Conservation (phyloP, 1,140 invertebrate species). For the Capitella teleta region DNA sequence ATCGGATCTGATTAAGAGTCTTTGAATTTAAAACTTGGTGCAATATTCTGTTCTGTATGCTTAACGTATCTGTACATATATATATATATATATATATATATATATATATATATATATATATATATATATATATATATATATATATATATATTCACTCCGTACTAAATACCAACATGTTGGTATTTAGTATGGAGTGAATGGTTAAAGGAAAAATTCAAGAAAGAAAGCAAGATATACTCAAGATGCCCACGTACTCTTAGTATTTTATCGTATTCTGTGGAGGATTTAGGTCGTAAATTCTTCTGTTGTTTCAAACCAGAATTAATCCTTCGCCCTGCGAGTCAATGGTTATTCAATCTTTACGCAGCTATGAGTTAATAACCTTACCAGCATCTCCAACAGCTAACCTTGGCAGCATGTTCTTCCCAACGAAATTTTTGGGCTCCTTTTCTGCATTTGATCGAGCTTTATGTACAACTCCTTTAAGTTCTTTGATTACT, state of each 20-base stretch:
- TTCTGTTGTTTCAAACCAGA: background rate
- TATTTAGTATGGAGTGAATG: background rate
- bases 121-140: slow-evolving; percentile 9
- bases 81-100: slow-evolving; percentile 1
- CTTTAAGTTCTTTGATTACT: too few species aligned
- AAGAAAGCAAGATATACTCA: background rate
- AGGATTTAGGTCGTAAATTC: background rate
- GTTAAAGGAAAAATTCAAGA: background rate
- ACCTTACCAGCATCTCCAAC: too few species aligned
- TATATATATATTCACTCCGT: slow-evolving; percentile 1
- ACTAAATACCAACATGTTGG: background rate
- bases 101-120: slow-evolving; percentile 11
- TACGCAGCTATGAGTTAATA: too few species aligned
- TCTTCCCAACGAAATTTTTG: too few species aligned
- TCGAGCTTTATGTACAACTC: too few species aligned
- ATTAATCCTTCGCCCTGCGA: background rate
- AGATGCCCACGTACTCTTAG: background rate
- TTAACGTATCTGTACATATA: background rate
- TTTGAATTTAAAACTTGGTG: background rate
- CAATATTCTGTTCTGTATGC: background rate
- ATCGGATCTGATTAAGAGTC: too few species aligned
- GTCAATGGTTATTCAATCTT: background rate
- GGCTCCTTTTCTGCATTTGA: too few species aligned
- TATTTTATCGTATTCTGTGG: background rate
- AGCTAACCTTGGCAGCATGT: too few species aligned